These are phyloP conservation scores for Drosophila ohnishii DNA, from an alignment of 1,140 invertebrate species.

Conservation along the genomic window DNA sequence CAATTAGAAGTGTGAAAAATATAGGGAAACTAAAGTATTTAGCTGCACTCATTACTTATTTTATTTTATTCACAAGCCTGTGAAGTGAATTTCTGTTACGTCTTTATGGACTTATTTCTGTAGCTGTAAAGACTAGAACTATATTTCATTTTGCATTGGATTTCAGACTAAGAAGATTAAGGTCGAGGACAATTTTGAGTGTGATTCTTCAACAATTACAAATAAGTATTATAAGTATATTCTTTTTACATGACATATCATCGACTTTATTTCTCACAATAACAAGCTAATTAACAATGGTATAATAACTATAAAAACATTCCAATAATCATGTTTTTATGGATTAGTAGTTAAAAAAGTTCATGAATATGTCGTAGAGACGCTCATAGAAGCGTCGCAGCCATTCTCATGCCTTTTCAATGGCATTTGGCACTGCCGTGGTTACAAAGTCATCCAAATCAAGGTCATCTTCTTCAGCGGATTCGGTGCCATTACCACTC, in stretches of 20 bases:
- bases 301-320: not conserved
- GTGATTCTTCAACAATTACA: not conserved
- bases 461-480: slow-evolving; percentile 5
- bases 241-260: not conserved
- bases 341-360: slow-evolving; percentile 50
- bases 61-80: not conserved
- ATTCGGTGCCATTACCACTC: slow-evolving; percentile 36
- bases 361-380: slow-evolving; percentile 60
- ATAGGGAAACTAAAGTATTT: not conserved
- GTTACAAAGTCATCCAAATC: slow-evolving; percentile 38
- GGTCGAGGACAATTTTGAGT: not conserved
- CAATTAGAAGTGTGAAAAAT: slow-evolving; percentile 1
- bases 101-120: not conserved
- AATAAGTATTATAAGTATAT: not conserved
- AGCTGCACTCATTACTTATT: not conserved
- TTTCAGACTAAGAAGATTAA: not conserved
- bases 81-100: not conserved
- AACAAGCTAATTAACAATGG: slow-evolving; percentile 10
- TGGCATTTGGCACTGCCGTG: slow-evolving; percentile 44
- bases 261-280: slow-evolving; percentile 2
- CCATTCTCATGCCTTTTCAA: slow-evolving; percentile 63
- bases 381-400: slow-evolving; percentile 65
- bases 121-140: too few relatives aligned
- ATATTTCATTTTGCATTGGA: not conserved
- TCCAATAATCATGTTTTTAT: not conserved